Conservation (phyloP, 2,888 invertebrate genomes). For the Lepidocyrtoides sp. region DNA sequence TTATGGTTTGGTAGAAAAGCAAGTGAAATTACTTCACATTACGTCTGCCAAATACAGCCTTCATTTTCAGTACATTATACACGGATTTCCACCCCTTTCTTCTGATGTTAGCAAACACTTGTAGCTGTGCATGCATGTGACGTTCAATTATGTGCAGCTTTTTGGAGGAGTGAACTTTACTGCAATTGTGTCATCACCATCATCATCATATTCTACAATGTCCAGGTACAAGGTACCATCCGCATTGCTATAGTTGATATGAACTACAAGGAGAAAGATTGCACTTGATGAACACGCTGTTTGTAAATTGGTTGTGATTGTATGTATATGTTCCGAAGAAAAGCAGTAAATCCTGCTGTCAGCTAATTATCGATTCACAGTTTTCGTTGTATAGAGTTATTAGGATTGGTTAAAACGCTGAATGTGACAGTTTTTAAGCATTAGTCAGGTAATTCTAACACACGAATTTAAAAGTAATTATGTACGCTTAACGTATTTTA, state of each 20-base stretch:
- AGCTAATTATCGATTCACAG: slow-evolving; percentile 7
- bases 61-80: slow-evolving; percentile 74
- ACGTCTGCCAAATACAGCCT: slow-evolving; percentile 73
- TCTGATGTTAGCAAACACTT: slow-evolving; percentile 71
- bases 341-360: background rate
- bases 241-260: background rate
- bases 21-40: slow-evolving; percentile 76
- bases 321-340: background rate
- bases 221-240: background rate
- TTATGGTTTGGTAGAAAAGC: slow-evolving; percentile 49
- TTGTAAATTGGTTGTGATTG: no score
- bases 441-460: no score
- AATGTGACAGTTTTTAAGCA: no score
- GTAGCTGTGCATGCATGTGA: slow-evolving; percentile 70
- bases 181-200: slow-evolving; percentile 23
- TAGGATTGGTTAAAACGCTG: no score
- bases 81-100: slow-evolving; percentile 72
- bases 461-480: no score
- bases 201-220: background rate
- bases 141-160: slow-evolving; percentile 55
- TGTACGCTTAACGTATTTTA: no score
- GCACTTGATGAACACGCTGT: no score
- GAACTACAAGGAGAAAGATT: no score
- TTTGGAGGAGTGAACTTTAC: slow-evolving; percentile 14
- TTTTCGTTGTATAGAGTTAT: no score